Evolutionary conservation across 2,888 invertebrate species (phyloP), one percentile per base, ranked within the genome.

Genomic region (Sabellastarte sp.): DNA sequence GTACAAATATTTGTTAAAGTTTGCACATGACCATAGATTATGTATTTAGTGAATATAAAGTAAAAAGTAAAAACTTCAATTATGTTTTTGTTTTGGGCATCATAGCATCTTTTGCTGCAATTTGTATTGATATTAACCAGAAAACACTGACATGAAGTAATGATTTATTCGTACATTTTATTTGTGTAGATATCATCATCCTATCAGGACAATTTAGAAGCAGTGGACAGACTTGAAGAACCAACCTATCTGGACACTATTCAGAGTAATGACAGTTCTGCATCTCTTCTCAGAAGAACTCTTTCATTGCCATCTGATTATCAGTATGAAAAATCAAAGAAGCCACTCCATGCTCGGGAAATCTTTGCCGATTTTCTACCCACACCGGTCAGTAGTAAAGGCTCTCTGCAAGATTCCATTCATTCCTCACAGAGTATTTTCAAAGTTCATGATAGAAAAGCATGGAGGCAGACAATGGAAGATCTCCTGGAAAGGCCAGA

Each of bases 401-500:
- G 26, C 20, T 33, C 31, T 5, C 28, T 10, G 20, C 41, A 20
- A 3, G 58, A 51, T 57, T 50, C 1, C 30, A 32, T 20, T 2
- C 10, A 55, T 2, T 15, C 5, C 26, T 52, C 28, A n/a, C 31
- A 31, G 3, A 28, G 3, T 4, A 31, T 1, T 2, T 52, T 53
- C 29, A 3, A 10, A 10, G 30, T 41, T 4, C 32, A 41, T 5
- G 50, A 55, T 1, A 28, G n/a, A 2, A 50, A 53, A 15, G 29
- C 29, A 55, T 71, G 64, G 63, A 58, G 63, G n/a, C 65, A 67
- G 60, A 71, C 70, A 10, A 72, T 73, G 73, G 69, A 65, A 10
- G 73, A 72, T 50, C 61, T 73, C 15, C 59, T 69, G 2, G 73
- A 73, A 57, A 65, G 66, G 3, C 72, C 73, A 5, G 70, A 71